Evolutionary conservation across 2,888 invertebrate species (phyloP), one percentile per base, ranked within the genome.

Genomic region (Coelopa pilipes): DNA sequence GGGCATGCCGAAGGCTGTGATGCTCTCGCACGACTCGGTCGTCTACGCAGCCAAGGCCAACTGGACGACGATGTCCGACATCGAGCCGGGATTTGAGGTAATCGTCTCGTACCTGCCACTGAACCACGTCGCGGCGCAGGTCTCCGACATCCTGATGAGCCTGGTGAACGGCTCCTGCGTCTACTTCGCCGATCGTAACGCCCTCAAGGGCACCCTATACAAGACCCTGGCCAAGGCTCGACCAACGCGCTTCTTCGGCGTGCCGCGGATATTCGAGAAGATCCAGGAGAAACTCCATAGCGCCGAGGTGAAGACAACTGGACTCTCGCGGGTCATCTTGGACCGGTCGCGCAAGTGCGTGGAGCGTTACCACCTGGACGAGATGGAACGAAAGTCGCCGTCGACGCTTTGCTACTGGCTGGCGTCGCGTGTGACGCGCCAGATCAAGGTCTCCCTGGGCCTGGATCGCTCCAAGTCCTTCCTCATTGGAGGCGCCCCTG

Each of bases 261-360:
- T 97, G 0, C 97, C 97, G 0, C 90, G 97, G 76, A 94, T 97
- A 0, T 97, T 93, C 92, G 97, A 97, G 87, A 97, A 97, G 87
- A 95, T 98, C 83, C 90, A 93, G 81, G 97, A 97, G 82, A 93
- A 92, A 82, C 93, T 97, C 88, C 89, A 92, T 82, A 89, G 91
- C 0, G 90, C 93, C 0, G 94, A 93, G 1, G 90, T 91, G 0
- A 90, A 92, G 65, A 92, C 91, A 65, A 92, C 93, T 0, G 88
- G 89, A 1, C 76, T 95, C 0, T 93, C 93, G 82, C 92, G 91
- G 72, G 90, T 90, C 78, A 90, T 97, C 50, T 89, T 91, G 4
- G 86, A 87, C 17, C 92, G 92, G 92, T 93, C 94, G 0, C 92
- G 92, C 78, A 85, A 88, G 4, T 89, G 90, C 45, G 91, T 92